Evolutionary conservation across 2,888 invertebrate genomes (phyloP).

Genomic region (Argynnis bischoffii): DNA sequence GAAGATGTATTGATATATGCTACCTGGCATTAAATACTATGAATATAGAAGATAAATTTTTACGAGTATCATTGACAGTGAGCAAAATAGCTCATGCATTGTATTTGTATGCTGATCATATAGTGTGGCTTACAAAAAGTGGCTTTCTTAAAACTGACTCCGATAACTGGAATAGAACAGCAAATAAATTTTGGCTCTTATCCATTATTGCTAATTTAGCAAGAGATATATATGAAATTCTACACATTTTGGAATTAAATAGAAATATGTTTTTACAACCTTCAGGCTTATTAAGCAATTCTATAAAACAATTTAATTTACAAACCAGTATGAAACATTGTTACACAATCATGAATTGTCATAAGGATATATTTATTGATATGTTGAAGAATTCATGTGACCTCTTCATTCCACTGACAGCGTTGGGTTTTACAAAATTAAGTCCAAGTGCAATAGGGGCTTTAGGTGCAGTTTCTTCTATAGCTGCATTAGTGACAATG

Average conservation of each 20-base stretch:
- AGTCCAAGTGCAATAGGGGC: constrained; percentile 90
- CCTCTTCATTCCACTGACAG: constrained; percentile 91
- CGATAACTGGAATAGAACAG: constrained; percentile 87
- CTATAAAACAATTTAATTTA: constrained; percentile 54
- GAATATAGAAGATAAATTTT: constrained; percentile 86
- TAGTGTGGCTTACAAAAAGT: constrained; percentile 91
- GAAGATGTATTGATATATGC: constrained; percentile 91
- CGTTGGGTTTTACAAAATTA: constrained; percentile 89
- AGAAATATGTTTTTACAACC: constrained; percentile 68
- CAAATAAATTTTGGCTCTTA: constrained; percentile 93
- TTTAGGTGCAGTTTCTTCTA: constrained; percentile 90
- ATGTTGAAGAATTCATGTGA: constrained; percentile 93
- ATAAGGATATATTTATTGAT: constrained; percentile 89
- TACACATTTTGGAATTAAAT: constrained; percentile 82
- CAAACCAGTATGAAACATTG: constrained; percentile 56
- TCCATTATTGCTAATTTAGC: constrained; percentile 90
- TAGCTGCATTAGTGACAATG: constrained; percentile 89
- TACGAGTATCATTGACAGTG: constrained; percentile 88
- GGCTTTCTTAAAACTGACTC: constrained; percentile 86
- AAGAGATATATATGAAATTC: constrained; percentile 93
- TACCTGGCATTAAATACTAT: constrained; percentile 88
- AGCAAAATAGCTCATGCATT: constrained; percentile 91
- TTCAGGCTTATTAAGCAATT: constrained; percentile 60
- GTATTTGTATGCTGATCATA: constrained; percentile 92
- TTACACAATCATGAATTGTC: constrained; percentile 60